These are phyloP conservation scores for Gorsachius goisagi DNA, from an alignment of 2,113 vertebrate genomes.

Conservation along the genomic window DNA sequence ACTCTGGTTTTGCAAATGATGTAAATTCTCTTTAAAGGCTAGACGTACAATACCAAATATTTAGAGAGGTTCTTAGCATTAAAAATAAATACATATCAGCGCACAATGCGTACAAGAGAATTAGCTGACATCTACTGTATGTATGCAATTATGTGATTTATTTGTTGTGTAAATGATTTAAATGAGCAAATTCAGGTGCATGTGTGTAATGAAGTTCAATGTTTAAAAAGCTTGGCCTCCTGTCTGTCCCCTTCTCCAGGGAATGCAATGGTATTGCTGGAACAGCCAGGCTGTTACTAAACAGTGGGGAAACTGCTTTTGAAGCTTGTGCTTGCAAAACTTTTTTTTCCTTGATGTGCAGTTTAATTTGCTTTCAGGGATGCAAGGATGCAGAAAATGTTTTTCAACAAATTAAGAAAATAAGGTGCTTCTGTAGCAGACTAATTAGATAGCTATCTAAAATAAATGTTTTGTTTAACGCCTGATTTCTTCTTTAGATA, in stretches of 20 bases:
- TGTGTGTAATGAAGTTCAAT: not conserved
- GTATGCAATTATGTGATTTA: not conserved
- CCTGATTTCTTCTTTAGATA: slow-evolving; percentile 57
- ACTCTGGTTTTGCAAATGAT: not conserved
- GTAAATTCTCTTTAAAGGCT: not conserved
- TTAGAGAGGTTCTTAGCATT: not conserved
- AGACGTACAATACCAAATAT: not conserved
- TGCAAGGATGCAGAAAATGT: not conserved
- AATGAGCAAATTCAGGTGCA: not conserved
- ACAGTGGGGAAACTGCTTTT: not conserved
- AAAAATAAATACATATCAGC: not conserved
- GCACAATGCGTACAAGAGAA: not conserved
- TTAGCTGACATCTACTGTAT: not conserved
- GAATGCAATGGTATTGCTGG: not conserved
- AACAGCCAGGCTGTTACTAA: not conserved
- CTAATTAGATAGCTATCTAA: slow-evolving; percentile 50
- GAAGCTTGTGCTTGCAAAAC: not conserved
- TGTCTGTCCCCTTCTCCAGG: not conserved
- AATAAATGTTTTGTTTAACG: slow-evolving; percentile 48
- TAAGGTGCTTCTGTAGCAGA: not conserved
- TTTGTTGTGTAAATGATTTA: not conserved
- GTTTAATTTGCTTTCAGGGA: not conserved
- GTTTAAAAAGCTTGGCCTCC: not conserved
- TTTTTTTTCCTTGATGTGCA: not conserved
- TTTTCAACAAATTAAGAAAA: slow-evolving; percentile 8